Conservation (phyloP, 2,113 vertebrate genomes). For the Notechis scutatus region DNA sequence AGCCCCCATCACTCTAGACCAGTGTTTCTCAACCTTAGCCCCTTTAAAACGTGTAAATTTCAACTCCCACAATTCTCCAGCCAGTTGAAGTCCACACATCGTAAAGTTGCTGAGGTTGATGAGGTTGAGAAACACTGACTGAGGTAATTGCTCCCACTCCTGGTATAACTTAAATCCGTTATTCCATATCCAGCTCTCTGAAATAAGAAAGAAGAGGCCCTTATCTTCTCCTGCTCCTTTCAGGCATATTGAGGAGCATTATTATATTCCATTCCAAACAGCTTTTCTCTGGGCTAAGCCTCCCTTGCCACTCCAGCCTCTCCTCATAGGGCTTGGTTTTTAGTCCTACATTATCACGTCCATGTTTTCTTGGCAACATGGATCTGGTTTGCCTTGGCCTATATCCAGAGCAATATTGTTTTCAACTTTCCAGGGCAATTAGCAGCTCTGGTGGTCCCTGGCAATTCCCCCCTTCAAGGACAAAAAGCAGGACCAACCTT, state of each 20-base stretch:
- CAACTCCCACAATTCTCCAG: not conserved
- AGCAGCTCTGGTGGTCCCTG: not conserved
- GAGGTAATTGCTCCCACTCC: not conserved
- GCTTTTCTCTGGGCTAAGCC: not conserved
- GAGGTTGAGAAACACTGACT: not conserved
- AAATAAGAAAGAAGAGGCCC: not conserved
- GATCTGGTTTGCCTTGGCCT: not conserved
- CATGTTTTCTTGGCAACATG: not conserved
- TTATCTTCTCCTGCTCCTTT: not conserved
- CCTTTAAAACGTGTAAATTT: not conserved
- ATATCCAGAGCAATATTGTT: not conserved
- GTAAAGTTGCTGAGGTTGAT: not conserved
- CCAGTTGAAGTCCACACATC: not conserved
- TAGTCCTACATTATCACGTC: not conserved
- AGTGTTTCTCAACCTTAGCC: not conserved
- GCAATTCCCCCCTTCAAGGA: not conserved
- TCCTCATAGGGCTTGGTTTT: not conserved
- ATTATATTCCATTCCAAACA: not conserved
- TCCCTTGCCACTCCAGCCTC: not conserved
- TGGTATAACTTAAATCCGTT: not conserved
- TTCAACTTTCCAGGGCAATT: not conserved
- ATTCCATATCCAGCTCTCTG: not conserved
- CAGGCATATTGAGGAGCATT: not conserved
- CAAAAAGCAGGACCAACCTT: not conserved
- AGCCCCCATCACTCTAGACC: not conserved